Evolutionary conservation across 2,797 vertebrate genomes (phyloP), one percentile per base, ranked within the genome.

Genomic region (Oophaga sylvatica): DNA sequence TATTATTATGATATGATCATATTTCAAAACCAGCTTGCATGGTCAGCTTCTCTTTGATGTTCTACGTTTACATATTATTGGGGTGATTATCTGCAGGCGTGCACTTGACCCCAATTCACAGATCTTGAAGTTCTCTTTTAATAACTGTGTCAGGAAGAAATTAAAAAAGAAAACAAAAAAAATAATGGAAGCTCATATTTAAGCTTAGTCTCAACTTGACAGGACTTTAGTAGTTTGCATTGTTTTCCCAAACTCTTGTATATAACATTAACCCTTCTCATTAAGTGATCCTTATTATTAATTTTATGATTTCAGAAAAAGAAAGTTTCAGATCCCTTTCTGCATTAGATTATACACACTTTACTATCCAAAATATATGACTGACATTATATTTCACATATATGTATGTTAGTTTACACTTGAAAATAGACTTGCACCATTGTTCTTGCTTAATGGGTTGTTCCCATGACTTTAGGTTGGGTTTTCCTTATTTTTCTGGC

Each of bases 1-100:
- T 67, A 77, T 84, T 67, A 77, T 84, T 45, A 81, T 67, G 22
- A 67, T 65, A 48, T 48, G 73, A 76, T 65, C 80, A 53, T 81
- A 48, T 81, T 81, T 81, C 59, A 76, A 84, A 78, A 77, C 20
- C 60, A 67, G 22, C 60, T 77, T 65, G 57, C 12, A 63, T 16
- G 63, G 71, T 67, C 83, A 77, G 41, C 22, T 59, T 35, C 41
- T 20, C 73, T 77, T 84, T 85, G 68, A 84, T 84, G 22, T 84
- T 26, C 22, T 20, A 62, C 31, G 45, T 48, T 85, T 22, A 78
- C 35, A 81, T 35, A 67, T 81, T 48, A 81, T 65, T 17, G 60
- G 35, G 31, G 31, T 48, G 22, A 45, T 81, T 81, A 26, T 77
- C 22, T 77, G 13, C 13, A 77, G 22, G 45, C n/a, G 11, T 26